Evolutionary conservation across 2,888 invertebrate genomes (phyloP).

Genomic region (Drosophila lacicola): DNA sequence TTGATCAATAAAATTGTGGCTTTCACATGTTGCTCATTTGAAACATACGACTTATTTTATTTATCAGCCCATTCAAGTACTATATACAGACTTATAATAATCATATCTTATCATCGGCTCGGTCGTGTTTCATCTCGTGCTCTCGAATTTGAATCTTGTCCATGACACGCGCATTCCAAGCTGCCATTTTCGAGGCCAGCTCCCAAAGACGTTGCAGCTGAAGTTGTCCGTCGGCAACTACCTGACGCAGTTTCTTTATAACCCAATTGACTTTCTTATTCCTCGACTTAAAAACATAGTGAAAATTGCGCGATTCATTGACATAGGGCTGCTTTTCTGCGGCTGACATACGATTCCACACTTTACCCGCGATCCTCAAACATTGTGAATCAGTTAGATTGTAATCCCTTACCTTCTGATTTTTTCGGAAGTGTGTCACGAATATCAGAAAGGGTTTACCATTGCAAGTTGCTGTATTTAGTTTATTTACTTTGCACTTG

Average conservation of each 20-base stretch:
- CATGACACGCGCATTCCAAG: slow-evolving; percentile 31
- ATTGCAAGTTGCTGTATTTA: background rate
- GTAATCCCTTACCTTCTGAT: background rate
- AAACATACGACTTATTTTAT: no score
- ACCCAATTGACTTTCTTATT: slow-evolving; percentile 22
- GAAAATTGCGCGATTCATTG: background rate
- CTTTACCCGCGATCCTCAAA: slow-evolving; percentile 11
- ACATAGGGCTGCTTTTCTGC: slow-evolving; percentile 18
- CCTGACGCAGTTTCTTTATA: slow-evolving; percentile 7
- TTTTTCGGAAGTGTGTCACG: slow-evolving; percentile 24
- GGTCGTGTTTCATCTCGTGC: no score
- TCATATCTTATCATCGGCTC: background rate
- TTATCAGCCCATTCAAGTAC: no score
- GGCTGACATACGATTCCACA: slow-evolving; percentile 22
- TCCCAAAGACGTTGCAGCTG: background rate
- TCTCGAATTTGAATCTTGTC: background rate
- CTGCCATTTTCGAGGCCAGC: slow-evolving; percentile 13
- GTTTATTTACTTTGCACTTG: background rate
- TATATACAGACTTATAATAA: background rate
- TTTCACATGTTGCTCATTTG: slow-evolving; percentile 35
- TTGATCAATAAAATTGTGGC: slow-evolving; percentile 71
- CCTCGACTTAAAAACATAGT: slow-evolving; percentile 28
- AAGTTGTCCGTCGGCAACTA: background rate
- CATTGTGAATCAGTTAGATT: slow-evolving; percentile 15
- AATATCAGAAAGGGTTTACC: slow-evolving; percentile 45